Evolutionary conservation across 2,888 invertebrate genomes (phyloP).

Genomic region (Mechanitis mazaeus): DNA sequence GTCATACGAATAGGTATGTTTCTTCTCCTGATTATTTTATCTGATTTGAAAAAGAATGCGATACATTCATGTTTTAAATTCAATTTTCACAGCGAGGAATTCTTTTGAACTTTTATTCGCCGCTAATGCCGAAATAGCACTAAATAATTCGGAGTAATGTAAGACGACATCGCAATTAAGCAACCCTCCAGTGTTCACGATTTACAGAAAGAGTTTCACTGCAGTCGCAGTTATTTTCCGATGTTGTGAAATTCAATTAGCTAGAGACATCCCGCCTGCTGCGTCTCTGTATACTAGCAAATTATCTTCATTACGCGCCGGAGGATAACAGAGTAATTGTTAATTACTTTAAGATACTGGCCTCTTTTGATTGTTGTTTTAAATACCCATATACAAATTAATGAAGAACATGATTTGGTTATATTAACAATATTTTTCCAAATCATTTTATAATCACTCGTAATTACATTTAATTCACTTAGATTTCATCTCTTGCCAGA

Average conservation of each 20-base stretch:
- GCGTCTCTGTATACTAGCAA: slow-evolving; percentile 45
- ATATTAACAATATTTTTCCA: too few species aligned
- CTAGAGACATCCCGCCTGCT: slow-evolving; percentile 38
- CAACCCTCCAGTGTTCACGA: slow-evolving; percentile 32
- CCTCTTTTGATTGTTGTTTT: slow-evolving; percentile 31
- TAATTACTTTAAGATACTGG: slow-evolving; percentile 50
- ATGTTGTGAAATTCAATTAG: slow-evolving; percentile 56
- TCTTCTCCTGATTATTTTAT: slow-evolving; percentile 17
- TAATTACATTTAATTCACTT: too few species aligned
- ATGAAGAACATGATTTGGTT: neutral
- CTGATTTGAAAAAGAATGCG: neutral
- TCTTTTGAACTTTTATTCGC: slow-evolving; percentile 5
- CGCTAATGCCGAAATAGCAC: slow-evolving; percentile 16
- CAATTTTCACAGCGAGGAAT: slow-evolving; percentile 1
- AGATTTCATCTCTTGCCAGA: too few species aligned
- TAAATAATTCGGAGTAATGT: slow-evolving; percentile 30
- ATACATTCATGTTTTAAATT: slow-evolving; percentile 1
- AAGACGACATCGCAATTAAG: slow-evolving; percentile 33
- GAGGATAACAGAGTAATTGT: slow-evolving; percentile 47
- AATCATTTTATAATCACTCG: too few species aligned
- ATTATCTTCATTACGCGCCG: slow-evolving; percentile 52
- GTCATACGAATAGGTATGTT: slow-evolving; percentile 23
- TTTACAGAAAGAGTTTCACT: slow-evolving; percentile 43
- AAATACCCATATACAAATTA: slow-evolving; percentile 22
- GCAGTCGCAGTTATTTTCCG: slow-evolving; percentile 44